Evolutionary conservation across 2,113 vertebrate species (phyloP).

Genomic region (Osmerus mordax): DNA sequence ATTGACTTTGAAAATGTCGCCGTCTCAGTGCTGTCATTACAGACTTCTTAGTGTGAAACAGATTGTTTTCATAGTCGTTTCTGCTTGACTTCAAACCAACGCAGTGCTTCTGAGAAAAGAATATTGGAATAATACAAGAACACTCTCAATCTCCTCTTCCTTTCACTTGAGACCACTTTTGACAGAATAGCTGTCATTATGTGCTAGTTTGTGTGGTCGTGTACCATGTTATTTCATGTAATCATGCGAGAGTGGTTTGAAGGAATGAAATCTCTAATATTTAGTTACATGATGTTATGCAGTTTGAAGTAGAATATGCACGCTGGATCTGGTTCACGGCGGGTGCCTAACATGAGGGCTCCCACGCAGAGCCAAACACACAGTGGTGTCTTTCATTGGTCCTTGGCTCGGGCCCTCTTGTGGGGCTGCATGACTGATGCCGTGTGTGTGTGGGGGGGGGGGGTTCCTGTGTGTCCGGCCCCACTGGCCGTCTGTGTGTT

Average conservation of each 20-base stretch:
- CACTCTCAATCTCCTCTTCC: background rate
- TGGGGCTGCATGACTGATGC: background rate
- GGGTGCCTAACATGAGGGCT: background rate
- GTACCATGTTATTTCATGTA: too few relatives aligned
- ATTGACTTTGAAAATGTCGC: background rate
- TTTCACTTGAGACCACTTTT: background rate
- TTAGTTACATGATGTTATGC: background rate
- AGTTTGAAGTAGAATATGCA: too few relatives aligned
- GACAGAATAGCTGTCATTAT: background rate
- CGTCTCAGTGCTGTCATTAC: background rate
- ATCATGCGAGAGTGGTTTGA: too few relatives aligned
- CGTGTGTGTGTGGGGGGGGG: background rate
- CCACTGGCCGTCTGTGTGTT: constrained; percentile 53
- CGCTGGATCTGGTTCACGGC: too few relatives aligned
- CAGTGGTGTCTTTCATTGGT: constrained; percentile 15
- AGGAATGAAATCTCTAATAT: too few relatives aligned
- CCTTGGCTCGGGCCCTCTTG: background rate
- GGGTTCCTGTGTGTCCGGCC: background rate
- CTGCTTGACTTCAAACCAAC: background rate
- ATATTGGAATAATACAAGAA: background rate
- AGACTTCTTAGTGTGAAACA: too few relatives aligned
- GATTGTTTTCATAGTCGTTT: background rate
- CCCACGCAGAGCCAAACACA: background rate
- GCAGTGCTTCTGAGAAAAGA: background rate
- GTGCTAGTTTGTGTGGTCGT: background rate